Base-by-base conservation (phyloP, 2,113 vertebrate species). In the Xyliphius kryptos region DNA sequence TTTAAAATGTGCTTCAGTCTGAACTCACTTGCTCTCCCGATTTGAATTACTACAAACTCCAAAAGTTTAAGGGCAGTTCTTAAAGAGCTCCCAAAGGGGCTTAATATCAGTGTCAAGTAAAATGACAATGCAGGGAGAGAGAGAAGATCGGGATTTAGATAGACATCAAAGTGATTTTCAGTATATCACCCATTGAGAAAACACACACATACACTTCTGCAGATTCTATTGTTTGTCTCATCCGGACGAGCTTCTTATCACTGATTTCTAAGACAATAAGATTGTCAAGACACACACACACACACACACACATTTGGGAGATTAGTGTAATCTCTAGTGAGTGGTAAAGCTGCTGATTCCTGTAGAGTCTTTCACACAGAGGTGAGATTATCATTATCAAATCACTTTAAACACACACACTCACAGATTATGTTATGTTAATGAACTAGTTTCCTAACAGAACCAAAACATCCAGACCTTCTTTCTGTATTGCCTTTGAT, bases 221-320 rank as follows among this genome's bases (percentile, higher is more conserved):
- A 36, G 60, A 67, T 67, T 57, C 41, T 32, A 49, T 63, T 68
- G 60, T 72, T 68, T 63, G 55, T 41, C 61, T 61, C 61, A 72
- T 72, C 26, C 4, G 26, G 26, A 32, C 26, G 7, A 32, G 7
- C 26, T 32, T 68, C 36, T 68, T 68, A 72, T 72, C 66, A 68
- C 14, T 6, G 7, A 64, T 54, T 68, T 20, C 49, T 19, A 44
- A 10, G 48, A 55, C 32, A 66, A 56, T 40, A 53, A 26, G 40
- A 47, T 51, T 55, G 26, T 15, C 60, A 17, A 70, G 48, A 71
- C 60, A 63, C 46, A 40, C 50, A 61, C 63, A 66, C 63, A 57
- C 57, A 67, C 63, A 67, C 54, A 51, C 56, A 50, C 20, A 6
- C 20, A 15, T 46, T 15, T 49, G 51, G 10, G 10, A 66, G 63